phyloP scores from a whole-genome alignment of 2,113 vertebrate genomes.

The Lepidothrix coronata region DNA sequence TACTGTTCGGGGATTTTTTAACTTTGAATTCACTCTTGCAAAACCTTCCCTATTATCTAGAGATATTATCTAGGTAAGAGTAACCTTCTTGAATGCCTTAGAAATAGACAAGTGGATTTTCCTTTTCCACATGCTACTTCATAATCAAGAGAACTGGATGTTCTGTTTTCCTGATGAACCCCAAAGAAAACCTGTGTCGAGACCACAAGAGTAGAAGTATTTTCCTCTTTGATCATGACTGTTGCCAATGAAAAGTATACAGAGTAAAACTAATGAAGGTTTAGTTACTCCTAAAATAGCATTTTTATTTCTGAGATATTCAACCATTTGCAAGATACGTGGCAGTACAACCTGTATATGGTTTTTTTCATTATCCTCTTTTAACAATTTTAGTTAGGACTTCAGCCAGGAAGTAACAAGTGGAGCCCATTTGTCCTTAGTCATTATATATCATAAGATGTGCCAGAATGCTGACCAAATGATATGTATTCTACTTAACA shows the following conservation, averaged over 20 bases:
- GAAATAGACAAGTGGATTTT: neutral
- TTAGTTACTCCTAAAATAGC: neutral
- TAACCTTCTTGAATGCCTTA: neutral
- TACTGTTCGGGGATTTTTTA: neutral
- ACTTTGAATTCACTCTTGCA: neutral
- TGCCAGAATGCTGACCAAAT: conserved; percentile 22
- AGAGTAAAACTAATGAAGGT: conserved; percentile 1
- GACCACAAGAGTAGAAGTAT: neutral
- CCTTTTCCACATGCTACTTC: neutral
- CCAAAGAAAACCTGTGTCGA: neutral
- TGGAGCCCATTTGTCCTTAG: neutral
- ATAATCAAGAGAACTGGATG: neutral
- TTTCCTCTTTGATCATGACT: neutral
- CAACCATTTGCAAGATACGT: neutral
- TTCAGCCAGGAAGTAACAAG: conserved; percentile 22
- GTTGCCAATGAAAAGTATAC: neutral
- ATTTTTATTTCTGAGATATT: neutral
- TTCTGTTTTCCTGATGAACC: neutral
- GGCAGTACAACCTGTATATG: neutral
- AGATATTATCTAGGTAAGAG: neutral
- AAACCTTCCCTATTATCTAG: neutral
- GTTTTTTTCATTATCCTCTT: neutral
- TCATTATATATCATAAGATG: conserved; percentile 7
- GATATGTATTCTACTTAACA: neutral
- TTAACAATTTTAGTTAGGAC: conserved; percentile 10